phyloP scores from a whole-genome alignment of 2,888 invertebrate species.

The Ectemnius cavifrons region DNA sequence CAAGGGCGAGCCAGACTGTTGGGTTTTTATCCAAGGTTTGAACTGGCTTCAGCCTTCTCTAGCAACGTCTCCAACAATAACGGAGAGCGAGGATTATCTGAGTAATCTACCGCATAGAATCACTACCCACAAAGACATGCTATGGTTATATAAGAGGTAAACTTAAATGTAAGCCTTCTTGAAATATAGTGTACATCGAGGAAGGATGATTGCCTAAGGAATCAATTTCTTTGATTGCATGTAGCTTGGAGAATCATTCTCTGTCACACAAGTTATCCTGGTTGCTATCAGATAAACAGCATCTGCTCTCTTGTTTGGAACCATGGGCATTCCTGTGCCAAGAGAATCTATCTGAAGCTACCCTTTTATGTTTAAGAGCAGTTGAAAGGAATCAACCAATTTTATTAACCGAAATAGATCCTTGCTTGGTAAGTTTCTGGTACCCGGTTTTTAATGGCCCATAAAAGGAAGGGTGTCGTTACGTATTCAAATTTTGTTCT shows the following conservation, averaged over 20 bases:
- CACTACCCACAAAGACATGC: constrained; percentile 79
- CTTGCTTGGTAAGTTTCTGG: constrained; percentile 77
- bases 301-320: constrained; percentile 81
- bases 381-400: constrained; percentile 83
- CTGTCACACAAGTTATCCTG: constrained; percentile 82
- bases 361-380: constrained; percentile 82
- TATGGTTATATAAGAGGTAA: constrained; percentile 80
- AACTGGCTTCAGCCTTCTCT: constrained; percentile 82
- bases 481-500: constrained; percentile 51
- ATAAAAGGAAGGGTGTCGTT: background rate
- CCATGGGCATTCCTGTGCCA: constrained; percentile 82
- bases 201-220: background rate
- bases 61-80: constrained; percentile 78
- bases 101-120: constrained; percentile 78
- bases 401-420: constrained; percentile 82
- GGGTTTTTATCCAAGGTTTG: constrained; percentile 81
- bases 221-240: constrained; percentile 43
- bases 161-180: constrained; percentile 7
- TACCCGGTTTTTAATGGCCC: background rate
- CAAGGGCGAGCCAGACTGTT: constrained; percentile 80
- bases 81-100: constrained; percentile 74
- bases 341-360: constrained; percentile 81
- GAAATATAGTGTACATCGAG: background rate
- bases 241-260: constrained; percentile 80
- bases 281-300: constrained; percentile 82